Percentiles rank a stretch among this genome's conserved stretches.
Conservation (phyloP, 64 coral and sea anemone species). For the Platygyra sinensis region DNA sequence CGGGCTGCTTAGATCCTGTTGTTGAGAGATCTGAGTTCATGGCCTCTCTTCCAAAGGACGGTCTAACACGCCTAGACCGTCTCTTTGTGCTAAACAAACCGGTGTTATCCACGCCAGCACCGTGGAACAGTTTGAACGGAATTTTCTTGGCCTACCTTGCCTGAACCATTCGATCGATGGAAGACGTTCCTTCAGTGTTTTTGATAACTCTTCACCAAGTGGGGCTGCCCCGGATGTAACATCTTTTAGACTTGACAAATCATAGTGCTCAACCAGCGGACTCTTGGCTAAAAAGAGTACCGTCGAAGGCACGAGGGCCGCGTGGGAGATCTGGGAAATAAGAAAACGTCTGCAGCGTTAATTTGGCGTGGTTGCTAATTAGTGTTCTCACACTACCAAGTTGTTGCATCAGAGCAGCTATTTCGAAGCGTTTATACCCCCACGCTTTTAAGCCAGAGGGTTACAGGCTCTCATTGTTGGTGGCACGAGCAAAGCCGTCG, state of each 20-base stretch:
- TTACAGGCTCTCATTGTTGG: no score
- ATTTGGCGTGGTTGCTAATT: background rate
- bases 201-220: constrained; percentile 47
- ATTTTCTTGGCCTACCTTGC: constrained; percentile 4
- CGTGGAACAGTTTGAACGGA: background rate
- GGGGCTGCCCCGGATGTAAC: constrained; percentile 68
- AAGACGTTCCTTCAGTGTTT: constrained; percentile 48
- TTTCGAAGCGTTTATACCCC: no score
- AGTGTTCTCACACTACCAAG: background rate
- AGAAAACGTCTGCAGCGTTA: background rate
- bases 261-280: constrained; percentile 64
- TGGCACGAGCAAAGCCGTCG: no score
- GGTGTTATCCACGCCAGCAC: no score
- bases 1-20: no score
- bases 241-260: constrained; percentile 57
- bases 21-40: no score
- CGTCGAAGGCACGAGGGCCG: constrained; percentile 63
- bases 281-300: constrained; percentile 76
- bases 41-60: background rate
- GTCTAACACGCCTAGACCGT: background rate
- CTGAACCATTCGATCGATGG: constrained; percentile 35
- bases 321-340: background rate
- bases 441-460: no score
- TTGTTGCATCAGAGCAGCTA: no score
- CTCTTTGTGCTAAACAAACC: no score